Base-by-base conservation (phyloP, 1,140 invertebrate genomes). In the Drosophila lowei region DNA sequence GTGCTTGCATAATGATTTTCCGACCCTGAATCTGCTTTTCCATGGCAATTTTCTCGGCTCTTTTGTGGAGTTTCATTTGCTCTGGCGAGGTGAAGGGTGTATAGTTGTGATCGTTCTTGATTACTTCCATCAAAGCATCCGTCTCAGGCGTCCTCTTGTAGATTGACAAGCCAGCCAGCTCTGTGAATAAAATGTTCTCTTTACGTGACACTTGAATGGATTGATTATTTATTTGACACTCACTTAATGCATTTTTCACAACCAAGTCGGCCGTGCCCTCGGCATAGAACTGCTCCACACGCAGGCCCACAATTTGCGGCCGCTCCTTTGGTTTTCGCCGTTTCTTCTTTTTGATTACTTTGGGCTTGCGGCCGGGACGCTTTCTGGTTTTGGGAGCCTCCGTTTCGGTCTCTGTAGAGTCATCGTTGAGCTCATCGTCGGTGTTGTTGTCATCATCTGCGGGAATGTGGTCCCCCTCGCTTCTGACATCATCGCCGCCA, bases 101-200 rank as follows among this genome's bases (percentile, higher is more conserved):
- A 75, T 95, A 95, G 73, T 94, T 94, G 85, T 95, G 94, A 89
- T 95, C 94, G 91, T 94, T 94, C 77, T 92, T 92, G 60, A 95
- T 93, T 50, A 92, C 92, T 46, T 81, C 75, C 47, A 91, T 6
- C 3, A 75, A 50, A 15, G 90, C 85, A 46, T 91, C 91, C 18
- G 77, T 64, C 49, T 91, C 90, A 0, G 79, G 56, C 4, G 80
- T 84, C 7, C 84, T 49, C 48, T 89, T 85, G 16, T 72, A 77
- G 11, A 77, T 50, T 0, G 89, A 72, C 6, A 91, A 46, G 2
- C 90, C 90, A 23, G 90, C 90, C 1, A 89, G 52, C 62, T 90
- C 90, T 91, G 53, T 13, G 93, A 81, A 50, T 3, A 11, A 43
- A 92, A 49, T 13, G 18, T 0, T 60, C 15, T 7, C 18, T 9